A percentile compares a stretch with the other conserved stretches of the same genome.
These are phyloP conservation scores for Rhopalosiphum nymphaeae DNA, from an alignment of 2,888 invertebrate species.

Conservation along the genomic window DNA sequence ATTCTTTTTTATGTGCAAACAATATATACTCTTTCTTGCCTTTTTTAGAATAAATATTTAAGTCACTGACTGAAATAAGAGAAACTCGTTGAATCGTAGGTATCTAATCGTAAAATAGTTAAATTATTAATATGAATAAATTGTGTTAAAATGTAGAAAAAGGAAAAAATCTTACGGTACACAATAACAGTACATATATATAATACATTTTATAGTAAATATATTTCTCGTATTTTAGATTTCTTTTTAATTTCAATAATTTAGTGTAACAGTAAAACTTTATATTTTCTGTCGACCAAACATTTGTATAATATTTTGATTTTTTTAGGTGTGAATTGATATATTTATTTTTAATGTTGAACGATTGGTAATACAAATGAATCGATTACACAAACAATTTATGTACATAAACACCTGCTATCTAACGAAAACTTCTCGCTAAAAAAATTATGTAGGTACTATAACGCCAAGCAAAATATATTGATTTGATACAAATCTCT, in stretches of 20 bases:
- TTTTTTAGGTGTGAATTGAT: not conserved
- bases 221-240: not conserved
- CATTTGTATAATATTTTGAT: not conserved
- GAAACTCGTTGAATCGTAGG: not conserved
- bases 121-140: constrained; percentile 14
- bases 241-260: not conserved
- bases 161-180: not conserved
- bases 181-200: not conserved
- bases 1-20: not conserved
- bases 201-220: not conserved
- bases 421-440: not conserved
- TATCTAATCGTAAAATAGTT: constrained; percentile 23
- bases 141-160: not conserved
- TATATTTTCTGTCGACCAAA: not conserved
- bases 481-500: not conserved
- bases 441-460: not conserved
- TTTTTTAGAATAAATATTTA: constrained; percentile 5
- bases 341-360: not conserved
- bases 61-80: not conserved
- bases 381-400: not conserved
- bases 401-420: not conserved
- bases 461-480: not conserved
- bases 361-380: not conserved
- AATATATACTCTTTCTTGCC: not conserved
- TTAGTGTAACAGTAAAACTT: not conserved